Evolutionary conservation across 2,797 vertebrate genomes (phyloP).

Genomic region (Ateles fusciceps): DNA sequence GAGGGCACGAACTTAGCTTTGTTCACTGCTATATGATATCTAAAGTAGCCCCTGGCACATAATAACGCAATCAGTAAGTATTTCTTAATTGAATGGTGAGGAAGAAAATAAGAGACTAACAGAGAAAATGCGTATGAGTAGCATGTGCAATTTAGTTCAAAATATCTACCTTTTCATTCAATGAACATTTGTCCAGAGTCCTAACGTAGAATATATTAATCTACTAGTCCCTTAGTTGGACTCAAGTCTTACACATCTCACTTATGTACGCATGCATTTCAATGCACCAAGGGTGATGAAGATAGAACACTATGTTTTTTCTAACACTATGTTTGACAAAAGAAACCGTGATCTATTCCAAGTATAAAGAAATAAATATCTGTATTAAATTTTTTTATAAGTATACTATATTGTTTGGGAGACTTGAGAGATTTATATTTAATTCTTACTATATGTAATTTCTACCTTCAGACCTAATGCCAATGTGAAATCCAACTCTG

Average conservation of each 20-base stretch:
- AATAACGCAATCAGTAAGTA: neutral
- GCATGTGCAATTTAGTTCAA: conserved; percentile 9
- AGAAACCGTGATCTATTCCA: neutral
- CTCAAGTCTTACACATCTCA: neutral
- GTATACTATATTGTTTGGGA: neutral
- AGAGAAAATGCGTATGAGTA: neutral
- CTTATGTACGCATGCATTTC: neutral
- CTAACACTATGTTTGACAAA: conserved; percentile 35
- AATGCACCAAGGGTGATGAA: neutral
- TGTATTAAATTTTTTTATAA: neutral
- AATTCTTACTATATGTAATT: neutral
- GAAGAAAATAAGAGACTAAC: neutral
- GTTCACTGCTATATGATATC: neutral
- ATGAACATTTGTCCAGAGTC: neutral
- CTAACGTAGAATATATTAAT: neutral
- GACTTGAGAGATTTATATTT: neutral
- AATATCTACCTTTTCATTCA: neutral
- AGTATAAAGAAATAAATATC: neutral
- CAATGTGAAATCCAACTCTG: conserved; percentile 15
- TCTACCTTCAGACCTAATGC: neutral
- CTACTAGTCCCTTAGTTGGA: neutral
- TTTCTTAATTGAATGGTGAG: neutral
- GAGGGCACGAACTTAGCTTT: neutral
- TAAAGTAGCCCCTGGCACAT: neutral
- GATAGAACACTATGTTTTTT: neutral